Conservation (phyloP, 2,113 vertebrate genomes). For the Etheostoma cragini region DNA sequence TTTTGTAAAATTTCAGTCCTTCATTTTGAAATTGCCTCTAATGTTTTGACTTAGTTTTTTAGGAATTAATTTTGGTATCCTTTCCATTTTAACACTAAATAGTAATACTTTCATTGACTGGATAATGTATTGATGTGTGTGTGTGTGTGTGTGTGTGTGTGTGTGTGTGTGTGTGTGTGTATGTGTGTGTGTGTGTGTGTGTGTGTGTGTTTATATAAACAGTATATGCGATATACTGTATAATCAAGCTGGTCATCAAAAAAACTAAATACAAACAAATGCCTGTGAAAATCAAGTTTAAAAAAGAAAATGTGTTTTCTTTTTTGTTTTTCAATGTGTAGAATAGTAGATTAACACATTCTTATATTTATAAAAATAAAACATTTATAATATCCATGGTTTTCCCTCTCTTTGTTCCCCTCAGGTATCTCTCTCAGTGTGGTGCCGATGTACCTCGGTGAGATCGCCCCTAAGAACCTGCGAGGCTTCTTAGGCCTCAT, state of each 20-base stretch:
- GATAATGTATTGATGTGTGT: no score
- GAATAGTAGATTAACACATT: not conserved
- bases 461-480: constrained; percentile 90
- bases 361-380: not conserved
- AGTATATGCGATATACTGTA: not conserved
- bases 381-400: not conserved
- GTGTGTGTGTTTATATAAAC: no score
- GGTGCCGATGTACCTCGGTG: constrained; percentile 93
- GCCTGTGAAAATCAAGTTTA: not conserved
- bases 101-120: no score
- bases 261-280: not conserved
- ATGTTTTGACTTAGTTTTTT: not conserved
- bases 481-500: constrained; percentile 90
- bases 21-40: not conserved
- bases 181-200: no score
- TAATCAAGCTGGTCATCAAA: not conserved
- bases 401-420: not conserved
- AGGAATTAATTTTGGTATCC: not conserved
- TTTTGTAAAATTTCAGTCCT: not conserved
- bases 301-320: not conserved
- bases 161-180: no score
- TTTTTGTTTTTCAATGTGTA: not conserved
- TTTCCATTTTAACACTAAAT: not conserved
- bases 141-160: no score
- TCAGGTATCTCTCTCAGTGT: constrained; percentile 91